Percentiles rank a stretch among this genome's conserved stretches.
Evolutionary conservation across 2,113 vertebrate species (phyloP).

Genomic region (Pangasianodon hypophthalmus): DNA sequence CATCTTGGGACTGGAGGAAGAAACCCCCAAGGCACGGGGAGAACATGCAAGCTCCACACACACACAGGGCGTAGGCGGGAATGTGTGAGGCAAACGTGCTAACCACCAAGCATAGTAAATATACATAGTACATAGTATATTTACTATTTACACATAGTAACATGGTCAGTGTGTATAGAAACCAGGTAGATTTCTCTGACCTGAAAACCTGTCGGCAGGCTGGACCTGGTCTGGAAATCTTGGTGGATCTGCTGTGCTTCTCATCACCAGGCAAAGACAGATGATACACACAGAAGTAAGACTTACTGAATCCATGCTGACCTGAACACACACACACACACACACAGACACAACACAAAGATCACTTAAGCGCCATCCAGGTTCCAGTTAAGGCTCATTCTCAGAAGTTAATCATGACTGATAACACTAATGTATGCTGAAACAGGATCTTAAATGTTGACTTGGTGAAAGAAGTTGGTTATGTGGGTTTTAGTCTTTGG

Average conservation of each 20-base stretch:
- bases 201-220: conserved; percentile 23
- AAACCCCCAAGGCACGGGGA: no score
- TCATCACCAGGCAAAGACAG: conserved; percentile 36
- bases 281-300: conserved; percentile 33
- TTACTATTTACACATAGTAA: no score
- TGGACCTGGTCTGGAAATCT: conserved; percentile 33
- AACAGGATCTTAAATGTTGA: neutral
- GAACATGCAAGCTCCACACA: no score
- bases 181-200: conserved; percentile 32
- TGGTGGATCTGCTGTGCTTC: conserved; percentile 31
- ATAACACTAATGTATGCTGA: neutral
- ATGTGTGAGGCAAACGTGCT: no score
- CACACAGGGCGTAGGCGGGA: no score
- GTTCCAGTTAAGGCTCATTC: neutral
- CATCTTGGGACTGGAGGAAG: no score
- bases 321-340: conserved; percentile 8
- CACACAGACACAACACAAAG: neutral
- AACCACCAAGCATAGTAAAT: no score
- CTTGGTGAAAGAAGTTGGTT: neutral
- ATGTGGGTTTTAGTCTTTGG: conserved; percentile 4
- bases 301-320: conserved; percentile 39
- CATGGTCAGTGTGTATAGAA: neutral
- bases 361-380: neutral
- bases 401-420: neutral
- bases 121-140: no score